phyloP scores from a whole-genome alignment of 2,113 vertebrate species.

The Numida meleagris region DNA sequence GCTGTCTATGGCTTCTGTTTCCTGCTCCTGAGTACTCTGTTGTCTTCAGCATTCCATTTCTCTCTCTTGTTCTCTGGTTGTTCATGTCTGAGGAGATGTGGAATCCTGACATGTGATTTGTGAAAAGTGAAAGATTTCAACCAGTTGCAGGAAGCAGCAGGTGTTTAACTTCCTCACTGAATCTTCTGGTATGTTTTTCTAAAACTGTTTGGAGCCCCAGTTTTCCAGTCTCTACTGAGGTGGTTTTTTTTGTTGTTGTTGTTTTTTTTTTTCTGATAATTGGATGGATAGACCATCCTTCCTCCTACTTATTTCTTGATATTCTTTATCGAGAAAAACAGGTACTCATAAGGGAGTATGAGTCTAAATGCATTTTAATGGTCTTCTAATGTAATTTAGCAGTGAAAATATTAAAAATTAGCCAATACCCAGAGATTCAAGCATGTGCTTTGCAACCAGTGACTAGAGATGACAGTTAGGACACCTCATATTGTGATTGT shows the following conservation, averaged over 20 bases:
- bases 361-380: not conserved
- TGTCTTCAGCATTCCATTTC: not conserved
- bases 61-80: not conserved
- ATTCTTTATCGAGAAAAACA: not conserved
- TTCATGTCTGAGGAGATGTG: not conserved
- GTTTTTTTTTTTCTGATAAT: not conserved
- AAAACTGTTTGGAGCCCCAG: accelerated
- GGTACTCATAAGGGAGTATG: not conserved
- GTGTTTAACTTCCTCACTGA: not conserved
- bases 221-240: not conserved
- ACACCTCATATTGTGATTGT: accelerated
- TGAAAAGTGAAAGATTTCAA: accelerated
- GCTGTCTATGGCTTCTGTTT: not conserved
- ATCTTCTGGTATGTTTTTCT: not conserved
- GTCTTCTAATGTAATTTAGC: not conserved
- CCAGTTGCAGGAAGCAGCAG: accelerated
- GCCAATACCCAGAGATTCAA: not conserved
- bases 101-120: too few species aligned
- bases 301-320: not conserved
- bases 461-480: not conserved
- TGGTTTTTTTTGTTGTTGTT: too few species aligned
- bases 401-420: not conserved
- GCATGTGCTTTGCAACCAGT: accelerated
- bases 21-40: not conserved
- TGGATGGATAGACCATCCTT: too few species aligned